Conservation (phyloP, 2,888 invertebrate genomes). For the Cerastis leucographa region DNA sequence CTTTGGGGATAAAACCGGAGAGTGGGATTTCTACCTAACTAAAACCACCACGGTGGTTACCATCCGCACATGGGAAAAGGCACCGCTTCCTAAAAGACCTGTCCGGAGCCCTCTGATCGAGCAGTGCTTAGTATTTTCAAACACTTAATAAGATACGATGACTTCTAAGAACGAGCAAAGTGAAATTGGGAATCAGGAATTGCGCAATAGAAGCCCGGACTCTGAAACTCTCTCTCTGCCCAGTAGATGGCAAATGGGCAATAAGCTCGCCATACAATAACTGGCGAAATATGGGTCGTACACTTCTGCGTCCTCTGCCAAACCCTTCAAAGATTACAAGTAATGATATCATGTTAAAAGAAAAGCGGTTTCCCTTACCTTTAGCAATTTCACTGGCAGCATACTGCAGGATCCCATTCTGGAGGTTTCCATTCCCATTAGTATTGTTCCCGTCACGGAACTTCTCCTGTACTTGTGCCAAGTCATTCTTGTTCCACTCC, state of each 20-base stretch:
- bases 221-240: neutral
- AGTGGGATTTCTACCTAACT: no score
- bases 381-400: conserved; percentile 92
- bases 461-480: conserved; percentile 83
- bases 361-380: conserved; percentile 77
- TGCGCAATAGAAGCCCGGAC: neutral
- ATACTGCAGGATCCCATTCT: conserved; percentile 89
- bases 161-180: neutral
- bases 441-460: conserved; percentile 82
- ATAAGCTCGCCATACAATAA: neutral
- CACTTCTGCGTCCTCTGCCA: neutral
- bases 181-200: neutral
- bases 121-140: neutral
- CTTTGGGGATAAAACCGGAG: no score
- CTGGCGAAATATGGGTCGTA: neutral
- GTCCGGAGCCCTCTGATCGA: neutral
- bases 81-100: no score
- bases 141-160: neutral
- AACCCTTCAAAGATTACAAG: neutral
- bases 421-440: conserved; percentile 82
- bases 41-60: no score
- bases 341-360: neutral
- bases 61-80: no score
- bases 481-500: conserved; percentile 90
- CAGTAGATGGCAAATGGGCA: neutral